Percentiles rank a stretch among this genome's conserved stretches.
phyloP scores from a whole-genome alignment of 2,888 invertebrate species.

The Macrophya alboannulata region DNA sequence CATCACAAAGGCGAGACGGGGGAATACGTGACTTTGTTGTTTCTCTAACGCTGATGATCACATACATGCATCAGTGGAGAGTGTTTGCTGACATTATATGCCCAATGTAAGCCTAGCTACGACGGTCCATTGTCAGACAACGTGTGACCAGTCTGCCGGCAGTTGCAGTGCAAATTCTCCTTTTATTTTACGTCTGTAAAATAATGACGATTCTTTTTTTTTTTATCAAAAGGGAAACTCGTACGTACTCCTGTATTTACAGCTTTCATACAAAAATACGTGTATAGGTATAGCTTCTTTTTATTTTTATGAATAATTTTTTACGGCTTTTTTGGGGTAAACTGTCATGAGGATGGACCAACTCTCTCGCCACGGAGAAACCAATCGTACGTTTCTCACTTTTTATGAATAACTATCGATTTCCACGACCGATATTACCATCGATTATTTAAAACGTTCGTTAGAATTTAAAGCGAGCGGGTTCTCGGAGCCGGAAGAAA shows the following conservation, averaged over 20 bases:
- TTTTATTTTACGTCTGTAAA: too few relatives aligned
- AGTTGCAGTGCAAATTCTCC: not conserved
- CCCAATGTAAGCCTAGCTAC: not conserved
- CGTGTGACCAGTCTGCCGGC: not conserved
- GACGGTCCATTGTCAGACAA: not conserved
- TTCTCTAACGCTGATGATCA: not conserved
- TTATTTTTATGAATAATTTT: too few relatives aligned
- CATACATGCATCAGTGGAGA: not conserved
- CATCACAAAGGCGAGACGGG: not conserved
- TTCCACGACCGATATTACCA: not conserved
- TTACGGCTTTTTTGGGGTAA: too few relatives aligned
- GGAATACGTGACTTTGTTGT: conserved; percentile 25
- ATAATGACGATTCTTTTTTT: too few relatives aligned
- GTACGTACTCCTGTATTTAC: too few relatives aligned
- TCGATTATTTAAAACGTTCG: not conserved
- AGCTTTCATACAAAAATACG: too few relatives aligned
- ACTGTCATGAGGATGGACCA: too few relatives aligned
- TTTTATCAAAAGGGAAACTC: too few relatives aligned
- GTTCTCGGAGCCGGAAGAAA: not conserved
- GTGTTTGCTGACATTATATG: conserved; percentile 30
- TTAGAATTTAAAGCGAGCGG: not conserved
- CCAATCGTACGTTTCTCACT: too few relatives aligned
- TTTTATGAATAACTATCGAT: not conserved
- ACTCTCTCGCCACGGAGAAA: too few relatives aligned
- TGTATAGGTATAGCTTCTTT: too few relatives aligned